Base-by-base conservation (phyloP, 2,113 vertebrate species). In the Xiphophorus couchianus region DNA sequence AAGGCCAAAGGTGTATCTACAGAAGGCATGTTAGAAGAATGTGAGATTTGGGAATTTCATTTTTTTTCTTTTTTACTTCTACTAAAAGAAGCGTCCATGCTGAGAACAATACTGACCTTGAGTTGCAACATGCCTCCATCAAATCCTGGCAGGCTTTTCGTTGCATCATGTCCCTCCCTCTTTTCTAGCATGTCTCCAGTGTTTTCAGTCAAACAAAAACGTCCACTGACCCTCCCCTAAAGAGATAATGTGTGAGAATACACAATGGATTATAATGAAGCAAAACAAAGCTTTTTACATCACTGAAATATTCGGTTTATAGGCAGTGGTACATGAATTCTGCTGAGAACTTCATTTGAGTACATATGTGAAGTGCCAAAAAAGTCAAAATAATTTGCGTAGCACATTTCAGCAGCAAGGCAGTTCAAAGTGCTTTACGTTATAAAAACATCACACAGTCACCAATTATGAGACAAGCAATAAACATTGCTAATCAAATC, bases 141-240 rank as follows among this genome's bases (percentile, higher is more conserved):
- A n/a, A 30, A 62, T 62, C 48, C 68, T 22, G 13, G 29, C 27
- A 29, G 67, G 14, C 27, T 62, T 19, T 28, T 14, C n/a, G 3
- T 22, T 27, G 15, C 28, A 29, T 14, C 28, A 29, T 76, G n/a
- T 42, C 44, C 42, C 27, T 62, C 33, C 30, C 48, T 9, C 19
- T 33, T 29, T 74, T 66, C 17, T 31, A 15, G 31, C 61, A 64
- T 39, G n/a, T 74, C 72, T 74, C 63, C 63, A 74, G 44, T 48
- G 14, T 58, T n/a, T 58, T 58, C 17, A 61, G 29, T 68, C 54
- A 68, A 75, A 31, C 28, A 30, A 8, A 42, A 12, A 29, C 3
- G 37, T 28, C 17, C 65, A 66, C 5, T 60, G 15, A 74, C 73
- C 27, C 9, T 61, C 61, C 0, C 51, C n/a, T 8, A 66, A 35